Conservation (phyloP, 2,888 invertebrate genomes). For the Corbicula japonica region DNA sequence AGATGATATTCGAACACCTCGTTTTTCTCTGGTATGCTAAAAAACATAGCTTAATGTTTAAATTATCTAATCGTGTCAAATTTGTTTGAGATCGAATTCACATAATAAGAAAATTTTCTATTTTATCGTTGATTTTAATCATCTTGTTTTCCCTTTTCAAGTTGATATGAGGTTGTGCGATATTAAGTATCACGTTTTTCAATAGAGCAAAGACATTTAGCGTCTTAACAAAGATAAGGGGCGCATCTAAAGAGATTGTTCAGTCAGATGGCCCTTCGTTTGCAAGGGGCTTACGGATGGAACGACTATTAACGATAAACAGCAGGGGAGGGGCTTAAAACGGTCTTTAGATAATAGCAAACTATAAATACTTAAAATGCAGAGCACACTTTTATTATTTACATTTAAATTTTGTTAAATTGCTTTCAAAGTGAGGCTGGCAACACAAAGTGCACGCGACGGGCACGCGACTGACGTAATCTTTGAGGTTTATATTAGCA, state of each 20-base stretch:
- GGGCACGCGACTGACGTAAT: constrained; percentile 64
- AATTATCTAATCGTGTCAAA: constrained; percentile 40
- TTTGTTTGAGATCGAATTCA: constrained; percentile 39
- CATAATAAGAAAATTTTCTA: constrained; percentile 25
- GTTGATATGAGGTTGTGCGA: constrained; percentile 7
- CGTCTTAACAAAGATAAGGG: constrained; percentile 54
- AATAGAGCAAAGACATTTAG: constrained; percentile 25
- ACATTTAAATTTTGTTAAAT: constrained; percentile 66
- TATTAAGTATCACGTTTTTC: constrained; percentile 42
- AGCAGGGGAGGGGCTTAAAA: constrained; percentile 59
- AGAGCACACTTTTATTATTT: constrained; percentile 64
- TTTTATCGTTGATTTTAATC: constrained; percentile 36
- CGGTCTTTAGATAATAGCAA: constrained; percentile 61
- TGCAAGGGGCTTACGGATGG: constrained; percentile 36
- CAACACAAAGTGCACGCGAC: constrained; percentile 69
- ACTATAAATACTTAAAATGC: constrained; percentile 65
- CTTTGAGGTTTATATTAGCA: constrained; percentile 49
- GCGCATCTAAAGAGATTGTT: constrained; percentile 31
- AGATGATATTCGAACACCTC: no score
- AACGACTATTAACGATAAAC: constrained; percentile 32
- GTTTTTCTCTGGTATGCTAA: constrained; percentile 4
- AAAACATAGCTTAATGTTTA: constrained; percentile 9
- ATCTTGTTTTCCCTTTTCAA: constrained; percentile 28
- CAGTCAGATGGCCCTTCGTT: constrained; percentile 38
- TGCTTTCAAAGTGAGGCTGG: constrained; percentile 65